Conservation (phyloP, 92 coral and sea anemone genomes). For the Phymanthus crucifer region DNA sequence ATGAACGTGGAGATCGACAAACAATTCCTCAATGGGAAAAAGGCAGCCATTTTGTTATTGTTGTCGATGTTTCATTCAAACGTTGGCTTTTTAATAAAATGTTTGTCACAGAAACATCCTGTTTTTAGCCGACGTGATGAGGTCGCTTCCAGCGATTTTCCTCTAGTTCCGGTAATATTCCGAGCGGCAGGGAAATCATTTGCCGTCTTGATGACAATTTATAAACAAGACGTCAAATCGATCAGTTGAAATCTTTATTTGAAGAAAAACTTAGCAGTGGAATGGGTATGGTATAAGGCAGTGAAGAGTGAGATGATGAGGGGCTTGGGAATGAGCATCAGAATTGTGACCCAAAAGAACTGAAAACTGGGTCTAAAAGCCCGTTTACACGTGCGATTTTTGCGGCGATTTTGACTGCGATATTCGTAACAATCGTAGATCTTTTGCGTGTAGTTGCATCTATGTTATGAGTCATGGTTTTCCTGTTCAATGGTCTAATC, state of each 20-base stretch:
- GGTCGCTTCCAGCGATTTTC: not conserved
- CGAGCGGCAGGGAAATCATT: not conserved
- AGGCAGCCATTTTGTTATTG: not conserved
- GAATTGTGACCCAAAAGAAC: too few relatives aligned
- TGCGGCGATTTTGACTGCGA: too few relatives aligned
- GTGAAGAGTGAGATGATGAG: not conserved
- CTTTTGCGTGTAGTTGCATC: too few relatives aligned
- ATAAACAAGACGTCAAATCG: not conserved
- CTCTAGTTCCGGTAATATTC: not conserved
- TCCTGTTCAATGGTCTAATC: too few relatives aligned
- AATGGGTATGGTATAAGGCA: not conserved
- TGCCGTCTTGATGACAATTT: not conserved
- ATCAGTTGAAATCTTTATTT: not conserved
- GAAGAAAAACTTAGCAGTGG: not conserved
- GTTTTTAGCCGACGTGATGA: not conserved
- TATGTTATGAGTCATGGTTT: too few relatives aligned
- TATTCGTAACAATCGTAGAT: too few relatives aligned
- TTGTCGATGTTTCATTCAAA: not conserved
- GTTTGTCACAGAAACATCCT: not conserved
- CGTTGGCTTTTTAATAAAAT: not conserved
- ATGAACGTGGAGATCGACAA: not conserved
- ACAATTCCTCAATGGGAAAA: not conserved
- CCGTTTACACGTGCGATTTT: too few relatives aligned
- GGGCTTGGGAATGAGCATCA: too few relatives aligned
- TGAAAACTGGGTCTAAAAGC: too few relatives aligned